These are phyloP conservation scores for Pangasius djambal DNA, from an alignment of 2,797 vertebrate species.

Conservation along the genomic window DNA sequence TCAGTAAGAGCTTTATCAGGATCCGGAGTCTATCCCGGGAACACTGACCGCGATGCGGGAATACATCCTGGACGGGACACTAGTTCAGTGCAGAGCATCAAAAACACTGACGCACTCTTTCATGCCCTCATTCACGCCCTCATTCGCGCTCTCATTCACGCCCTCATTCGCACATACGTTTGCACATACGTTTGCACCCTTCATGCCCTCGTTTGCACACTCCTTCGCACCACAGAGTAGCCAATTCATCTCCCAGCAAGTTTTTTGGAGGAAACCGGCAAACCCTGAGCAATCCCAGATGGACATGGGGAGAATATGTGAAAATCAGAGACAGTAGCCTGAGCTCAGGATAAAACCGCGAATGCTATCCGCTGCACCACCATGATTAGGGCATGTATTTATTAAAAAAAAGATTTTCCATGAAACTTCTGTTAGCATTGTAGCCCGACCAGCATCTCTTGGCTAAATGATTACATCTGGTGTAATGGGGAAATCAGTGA, in stretches of 20 bases:
- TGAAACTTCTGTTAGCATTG: too few relatives aligned
- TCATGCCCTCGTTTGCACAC: background rate
- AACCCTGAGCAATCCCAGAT: background rate
- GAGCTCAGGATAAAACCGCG: too few relatives aligned
- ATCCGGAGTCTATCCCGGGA: background rate
- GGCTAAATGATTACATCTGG: too few relatives aligned
- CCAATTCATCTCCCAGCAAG: background rate
- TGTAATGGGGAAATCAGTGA: too few relatives aligned
- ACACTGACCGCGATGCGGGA: background rate
- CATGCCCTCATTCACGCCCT: background rate
- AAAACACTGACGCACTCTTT: background rate
- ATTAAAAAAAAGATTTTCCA: too few relatives aligned
- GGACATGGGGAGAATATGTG: background rate
- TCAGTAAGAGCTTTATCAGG: background rate
- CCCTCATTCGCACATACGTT: background rate
- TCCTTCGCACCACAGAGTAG: background rate
- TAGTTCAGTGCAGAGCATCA: too few relatives aligned
- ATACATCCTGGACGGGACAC: background rate
- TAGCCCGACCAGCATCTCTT: too few relatives aligned
- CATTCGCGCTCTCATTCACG: too few relatives aligned
- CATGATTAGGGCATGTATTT: too few relatives aligned
- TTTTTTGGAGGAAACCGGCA: background rate
- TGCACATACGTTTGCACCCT: accelerated
- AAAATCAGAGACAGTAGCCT: too few relatives aligned
- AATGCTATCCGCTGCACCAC: too few relatives aligned